Conservation (phyloP, 2,113 vertebrate genomes). For the Cavia aperea region DNA sequence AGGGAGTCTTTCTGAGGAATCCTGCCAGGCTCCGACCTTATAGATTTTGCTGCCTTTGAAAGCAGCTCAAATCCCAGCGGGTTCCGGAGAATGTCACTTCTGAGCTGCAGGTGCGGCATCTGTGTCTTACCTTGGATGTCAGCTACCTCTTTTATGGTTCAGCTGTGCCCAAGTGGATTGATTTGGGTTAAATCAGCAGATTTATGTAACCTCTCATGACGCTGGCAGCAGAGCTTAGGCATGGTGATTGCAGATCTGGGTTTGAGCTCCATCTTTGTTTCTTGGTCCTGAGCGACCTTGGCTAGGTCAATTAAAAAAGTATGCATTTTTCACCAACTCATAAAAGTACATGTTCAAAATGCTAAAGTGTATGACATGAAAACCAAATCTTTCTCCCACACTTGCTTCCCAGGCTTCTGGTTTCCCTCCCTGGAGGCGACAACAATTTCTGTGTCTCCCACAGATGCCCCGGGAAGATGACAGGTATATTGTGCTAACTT, state of each 20-base stretch:
- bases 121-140: background rate
- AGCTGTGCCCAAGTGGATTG: background rate
- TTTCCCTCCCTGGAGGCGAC: background rate
- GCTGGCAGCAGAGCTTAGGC: background rate
- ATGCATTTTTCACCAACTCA: background rate
- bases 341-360: background rate
- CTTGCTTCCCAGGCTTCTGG: background rate
- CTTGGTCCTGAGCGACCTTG: background rate
- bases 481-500: background rate
- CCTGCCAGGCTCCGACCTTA: background rate
- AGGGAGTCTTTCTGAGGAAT: background rate
- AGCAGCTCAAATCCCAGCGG: slow-evolving; percentile 32
- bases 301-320: background rate
- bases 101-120: background rate
- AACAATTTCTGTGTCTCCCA: background rate
- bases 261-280: slow-evolving; percentile 9
- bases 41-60: slow-evolving; percentile 12
- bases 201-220: background rate
- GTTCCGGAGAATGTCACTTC: background rate
- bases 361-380: background rate
- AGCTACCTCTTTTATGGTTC: background rate
- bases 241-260: background rate
- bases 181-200: background rate
- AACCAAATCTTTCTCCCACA: background rate
- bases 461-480: background rate